phyloP scores from a whole-genome alignment of 2,888 invertebrate species.

The Criorhina ranunculi region DNA sequence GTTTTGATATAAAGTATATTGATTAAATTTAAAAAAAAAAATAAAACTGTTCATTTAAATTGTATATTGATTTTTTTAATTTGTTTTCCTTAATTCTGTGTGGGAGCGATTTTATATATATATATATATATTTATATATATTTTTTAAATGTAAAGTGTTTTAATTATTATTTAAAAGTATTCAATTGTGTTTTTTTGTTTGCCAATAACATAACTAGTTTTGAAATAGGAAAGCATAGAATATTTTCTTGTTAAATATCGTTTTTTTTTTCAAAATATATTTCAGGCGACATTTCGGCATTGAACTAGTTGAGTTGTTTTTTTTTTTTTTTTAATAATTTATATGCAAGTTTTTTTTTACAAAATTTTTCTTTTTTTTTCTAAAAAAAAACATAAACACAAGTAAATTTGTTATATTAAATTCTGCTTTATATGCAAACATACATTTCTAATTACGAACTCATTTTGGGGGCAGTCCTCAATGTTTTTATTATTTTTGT shows the following conservation, averaged over 20 bases:
- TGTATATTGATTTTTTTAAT: constrained; percentile 1
- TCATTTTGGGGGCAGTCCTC: constrained; percentile 58
- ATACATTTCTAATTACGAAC: constrained; percentile 40
- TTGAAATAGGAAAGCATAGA: constrained; percentile 58
- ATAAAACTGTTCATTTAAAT: constrained; percentile 17
- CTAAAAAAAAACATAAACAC: constrained; percentile 51
- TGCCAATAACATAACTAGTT: constrained; percentile 36
- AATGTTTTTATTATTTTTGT: constrained; percentile 41
- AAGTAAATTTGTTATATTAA: constrained; percentile 34
- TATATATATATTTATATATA: too few species aligned
- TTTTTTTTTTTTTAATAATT: constrained; percentile 55
- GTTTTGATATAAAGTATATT: constrained; percentile 31
- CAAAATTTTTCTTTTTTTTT: constrained; percentile 30
- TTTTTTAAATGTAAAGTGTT: constrained; percentile 34
- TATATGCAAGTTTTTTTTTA: constrained; percentile 56
- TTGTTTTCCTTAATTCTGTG: constrained; percentile 12
- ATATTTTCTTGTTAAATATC: constrained; percentile 51
- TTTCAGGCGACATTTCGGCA: constrained; percentile 68
- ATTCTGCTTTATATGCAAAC: constrained; percentile 40
- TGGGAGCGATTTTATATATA: constrained; percentile 9
- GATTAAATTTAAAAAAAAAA: constrained; percentile 43
- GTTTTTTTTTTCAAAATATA: constrained; percentile 61
- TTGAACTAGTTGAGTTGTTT: constrained; percentile 58
- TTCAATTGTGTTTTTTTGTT: constrained; percentile 6
- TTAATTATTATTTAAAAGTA: constrained; percentile 26